Evolutionary conservation across 2,888 invertebrate genomes (phyloP).

Genomic region (Drymonia ruficornis): DNA sequence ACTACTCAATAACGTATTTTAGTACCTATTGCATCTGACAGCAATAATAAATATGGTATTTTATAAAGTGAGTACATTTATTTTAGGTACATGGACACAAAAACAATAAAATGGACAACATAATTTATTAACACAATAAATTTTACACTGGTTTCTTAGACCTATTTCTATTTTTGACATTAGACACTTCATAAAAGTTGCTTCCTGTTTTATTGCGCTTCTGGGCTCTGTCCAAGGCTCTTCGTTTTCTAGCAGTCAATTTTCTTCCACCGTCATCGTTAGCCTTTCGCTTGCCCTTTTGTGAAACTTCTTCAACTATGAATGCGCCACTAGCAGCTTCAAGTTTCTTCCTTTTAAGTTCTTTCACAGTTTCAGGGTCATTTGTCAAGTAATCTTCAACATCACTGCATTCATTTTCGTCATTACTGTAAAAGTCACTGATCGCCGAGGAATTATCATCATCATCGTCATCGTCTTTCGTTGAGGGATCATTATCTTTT

Average conservation of each 20-base stretch:
- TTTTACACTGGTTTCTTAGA: slow-evolving; percentile 83
- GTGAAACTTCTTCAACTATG: slow-evolving; percentile 80
- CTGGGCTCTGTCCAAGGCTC: slow-evolving; percentile 89
- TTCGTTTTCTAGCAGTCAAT: slow-evolving; percentile 90
- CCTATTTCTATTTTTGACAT: slow-evolving; percentile 95
- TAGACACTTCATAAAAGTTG: slow-evolving; percentile 94
- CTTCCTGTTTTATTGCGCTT: slow-evolving; percentile 93
- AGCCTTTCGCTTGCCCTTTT: slow-evolving; percentile 61
- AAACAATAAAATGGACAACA: neutral
- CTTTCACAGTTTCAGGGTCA: slow-evolving; percentile 74
- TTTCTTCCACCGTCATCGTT: slow-evolving; percentile 68
- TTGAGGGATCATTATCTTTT: slow-evolving; percentile 40
- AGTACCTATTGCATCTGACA: no score
- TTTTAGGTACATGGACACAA: no score
- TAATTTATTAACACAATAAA: slow-evolving; percentile 7
- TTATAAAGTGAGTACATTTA: no score
- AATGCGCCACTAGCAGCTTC: slow-evolving; percentile 83
- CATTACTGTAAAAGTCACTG: slow-evolving; percentile 88
- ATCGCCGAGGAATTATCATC: slow-evolving; percentile 86
- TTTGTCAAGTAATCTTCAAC: slow-evolving; percentile 79
- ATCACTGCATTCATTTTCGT: slow-evolving; percentile 84
- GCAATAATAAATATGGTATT: no score
- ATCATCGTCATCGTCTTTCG: slow-evolving; percentile 48
- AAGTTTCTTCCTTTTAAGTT: slow-evolving; percentile 73
- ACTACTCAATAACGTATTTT: no score